Conservation (phyloP, 2,888 invertebrate species). For the Thysanoteuthis rhombus region DNA sequence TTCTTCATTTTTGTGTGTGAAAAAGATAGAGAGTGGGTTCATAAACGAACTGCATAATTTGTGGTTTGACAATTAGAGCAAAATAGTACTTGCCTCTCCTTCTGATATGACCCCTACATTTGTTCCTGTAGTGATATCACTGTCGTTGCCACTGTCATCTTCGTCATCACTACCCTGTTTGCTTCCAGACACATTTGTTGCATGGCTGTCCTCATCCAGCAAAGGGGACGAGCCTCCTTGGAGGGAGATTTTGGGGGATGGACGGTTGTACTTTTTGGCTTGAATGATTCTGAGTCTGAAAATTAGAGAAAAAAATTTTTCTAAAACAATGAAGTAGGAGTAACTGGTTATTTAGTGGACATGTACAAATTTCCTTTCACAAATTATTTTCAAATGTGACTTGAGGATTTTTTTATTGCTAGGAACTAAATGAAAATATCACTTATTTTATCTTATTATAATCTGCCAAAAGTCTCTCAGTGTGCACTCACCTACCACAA, state of each 20-base stretch:
- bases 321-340: neutral
- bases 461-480: too few relatives aligned
- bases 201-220: slow-evolving; percentile 45
- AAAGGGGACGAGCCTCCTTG: slow-evolving; percentile 23
- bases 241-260: slow-evolving; percentile 21
- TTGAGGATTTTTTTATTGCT: too few relatives aligned
- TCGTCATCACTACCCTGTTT: slow-evolving; percentile 59
- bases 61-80: neutral
- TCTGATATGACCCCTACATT: slow-evolving; percentile 64
- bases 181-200: slow-evolving; percentile 47
- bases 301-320: neutral
- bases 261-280: slow-evolving; percentile 49
- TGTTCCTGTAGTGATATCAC: slow-evolving; percentile 73
- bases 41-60: neutral
- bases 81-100: slow-evolving; percentile 34
- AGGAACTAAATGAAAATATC: too few relatives aligned
- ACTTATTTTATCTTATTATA: too few relatives aligned
- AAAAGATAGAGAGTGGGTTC: too few relatives aligned
- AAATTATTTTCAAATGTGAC: too few relatives aligned
- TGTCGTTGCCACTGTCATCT: slow-evolving; percentile 74
- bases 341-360: too few relatives aligned
- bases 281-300: slow-evolving; percentile 54
- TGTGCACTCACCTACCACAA: too few relatives aligned
- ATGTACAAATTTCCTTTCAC: too few relatives aligned
- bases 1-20: too few relatives aligned